Evolutionary conservation across 2,888 invertebrate genomes (phyloP).

Genomic region (Griposia aprilina): DNA sequence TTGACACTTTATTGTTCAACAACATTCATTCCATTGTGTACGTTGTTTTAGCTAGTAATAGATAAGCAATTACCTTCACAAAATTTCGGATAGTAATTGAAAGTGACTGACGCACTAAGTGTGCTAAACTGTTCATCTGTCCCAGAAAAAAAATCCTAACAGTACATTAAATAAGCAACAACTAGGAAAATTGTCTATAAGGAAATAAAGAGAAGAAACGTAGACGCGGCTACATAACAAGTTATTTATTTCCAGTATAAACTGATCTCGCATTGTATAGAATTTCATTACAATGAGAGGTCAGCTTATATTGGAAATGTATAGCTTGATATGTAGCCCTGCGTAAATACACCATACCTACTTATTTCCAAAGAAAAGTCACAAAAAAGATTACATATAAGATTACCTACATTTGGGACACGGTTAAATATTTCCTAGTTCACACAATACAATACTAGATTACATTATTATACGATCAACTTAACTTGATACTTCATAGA

Average conservation of each 20-base stretch:
- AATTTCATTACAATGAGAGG: too few species aligned
- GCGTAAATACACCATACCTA: neutral
- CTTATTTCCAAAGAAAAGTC: slow-evolving; percentile 26
- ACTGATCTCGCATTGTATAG: too few species aligned
- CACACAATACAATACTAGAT: slow-evolving; percentile 57
- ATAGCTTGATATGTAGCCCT: too few species aligned
- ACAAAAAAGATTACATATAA: slow-evolving; percentile 43
- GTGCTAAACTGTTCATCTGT: neutral
- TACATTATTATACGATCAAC: slow-evolving; percentile 6
- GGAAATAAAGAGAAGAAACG: slow-evolving; percentile 15
- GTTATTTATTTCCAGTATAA: too few species aligned
- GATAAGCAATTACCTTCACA: too few species aligned
- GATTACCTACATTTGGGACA: slow-evolving; percentile 49
- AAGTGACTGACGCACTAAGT: too few species aligned
- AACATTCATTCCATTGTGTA: too few species aligned
- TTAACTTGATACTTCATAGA: neutral
- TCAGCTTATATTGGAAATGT: too few species aligned
- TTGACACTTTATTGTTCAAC: too few species aligned
- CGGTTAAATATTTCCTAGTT: slow-evolving; percentile 60
- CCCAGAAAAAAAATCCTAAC: neutral
- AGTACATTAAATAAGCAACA: neutral
- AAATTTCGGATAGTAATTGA: too few species aligned
- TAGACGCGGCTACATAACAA: too few species aligned
- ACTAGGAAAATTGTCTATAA: neutral
- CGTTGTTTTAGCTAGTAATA: too few species aligned